Percentiles rank a stretch among this genome's conserved stretches.
phyloP scores from a whole-genome alignment of 2,888 invertebrate genomes.

The Drosophila trichaetosa region DNA sequence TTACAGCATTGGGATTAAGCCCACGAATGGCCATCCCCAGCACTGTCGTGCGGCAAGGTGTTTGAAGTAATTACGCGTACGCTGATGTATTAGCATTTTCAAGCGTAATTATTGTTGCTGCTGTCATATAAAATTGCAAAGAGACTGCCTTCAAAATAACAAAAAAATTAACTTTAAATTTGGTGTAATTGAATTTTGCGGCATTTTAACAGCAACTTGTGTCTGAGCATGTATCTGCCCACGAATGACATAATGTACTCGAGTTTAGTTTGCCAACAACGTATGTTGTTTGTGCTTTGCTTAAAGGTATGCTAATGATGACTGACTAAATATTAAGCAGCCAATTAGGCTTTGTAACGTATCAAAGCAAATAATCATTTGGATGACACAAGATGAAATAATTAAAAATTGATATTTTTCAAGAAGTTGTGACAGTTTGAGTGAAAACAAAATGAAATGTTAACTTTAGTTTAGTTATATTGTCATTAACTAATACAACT shows the following conservation, averaged over 20 bases:
- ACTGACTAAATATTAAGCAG: background rate
- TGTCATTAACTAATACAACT: background rate
- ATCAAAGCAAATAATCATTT: background rate
- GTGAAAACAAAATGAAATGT: background rate
- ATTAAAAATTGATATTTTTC: background rate
- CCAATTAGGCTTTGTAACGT: background rate
- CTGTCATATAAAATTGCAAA: slow-evolving; percentile 46
- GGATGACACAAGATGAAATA: background rate
- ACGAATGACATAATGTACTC: slow-evolving; percentile 26
- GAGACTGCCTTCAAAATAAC: slow-evolving; percentile 6
- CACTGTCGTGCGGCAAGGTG: slow-evolving; percentile 60
- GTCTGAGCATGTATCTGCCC: slow-evolving; percentile 8
- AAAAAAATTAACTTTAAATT: slow-evolving; percentile 48
- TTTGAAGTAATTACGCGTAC: slow-evolving; percentile 77
- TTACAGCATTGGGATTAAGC: slow-evolving; percentile 60
- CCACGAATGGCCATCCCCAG: slow-evolving; percentile 30
- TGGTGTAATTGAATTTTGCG: slow-evolving; percentile 67
- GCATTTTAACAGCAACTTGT: slow-evolving; percentile 42
- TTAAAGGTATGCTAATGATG: background rate
- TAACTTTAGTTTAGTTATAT: background rate
- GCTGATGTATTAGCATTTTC: slow-evolving; percentile 77
- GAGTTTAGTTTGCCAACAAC: slow-evolving; percentile 23
- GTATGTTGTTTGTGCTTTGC: background rate
- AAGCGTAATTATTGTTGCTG: slow-evolving; percentile 66
- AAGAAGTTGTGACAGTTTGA: background rate